Conservation (phyloP, 2,888 invertebrate genomes). For the Megamerina dolium region DNA sequence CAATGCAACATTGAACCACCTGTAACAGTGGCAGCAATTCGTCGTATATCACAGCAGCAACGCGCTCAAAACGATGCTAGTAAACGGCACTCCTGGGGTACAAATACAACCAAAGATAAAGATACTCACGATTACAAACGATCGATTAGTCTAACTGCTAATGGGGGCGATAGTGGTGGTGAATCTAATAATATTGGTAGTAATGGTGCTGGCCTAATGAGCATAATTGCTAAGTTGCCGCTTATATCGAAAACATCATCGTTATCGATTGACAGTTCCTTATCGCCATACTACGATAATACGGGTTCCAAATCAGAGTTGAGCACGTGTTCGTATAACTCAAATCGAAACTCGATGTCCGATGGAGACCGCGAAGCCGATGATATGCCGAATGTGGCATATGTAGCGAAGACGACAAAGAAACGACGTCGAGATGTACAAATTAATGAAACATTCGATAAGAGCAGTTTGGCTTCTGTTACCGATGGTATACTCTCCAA, state of each 20-base stretch:
- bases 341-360: constrained; percentile 32
- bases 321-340: constrained; percentile 41
- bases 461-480: constrained; percentile 48
- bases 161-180: constrained; percentile 27
- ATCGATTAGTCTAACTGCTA: constrained; percentile 42
- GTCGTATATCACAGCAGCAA: constrained; percentile 36
- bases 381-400: constrained; percentile 21
- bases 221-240: constrained; percentile 48
- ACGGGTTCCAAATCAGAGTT: constrained; percentile 45
- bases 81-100: constrained; percentile 49
- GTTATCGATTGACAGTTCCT: constrained; percentile 45
- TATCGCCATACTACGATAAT: constrained; percentile 47
- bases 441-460: constrained; percentile 49
- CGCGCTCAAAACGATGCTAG: constrained; percentile 32
- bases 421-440: constrained; percentile 45
- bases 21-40: constrained; percentile 40
- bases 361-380: constrained; percentile 23
- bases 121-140: constrained; percentile 39
- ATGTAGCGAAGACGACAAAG: constrained; percentile 25
- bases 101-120: constrained; percentile 22
- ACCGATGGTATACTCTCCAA: constrained; percentile 49
- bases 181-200: constrained; percentile 22
- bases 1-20: constrained; percentile 37
- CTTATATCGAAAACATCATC: constrained; percentile 49
- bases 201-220: constrained; percentile 42